Conservation (phyloP, 2,113 vertebrate genomes). For the Neodon shergylaensis region DNA sequence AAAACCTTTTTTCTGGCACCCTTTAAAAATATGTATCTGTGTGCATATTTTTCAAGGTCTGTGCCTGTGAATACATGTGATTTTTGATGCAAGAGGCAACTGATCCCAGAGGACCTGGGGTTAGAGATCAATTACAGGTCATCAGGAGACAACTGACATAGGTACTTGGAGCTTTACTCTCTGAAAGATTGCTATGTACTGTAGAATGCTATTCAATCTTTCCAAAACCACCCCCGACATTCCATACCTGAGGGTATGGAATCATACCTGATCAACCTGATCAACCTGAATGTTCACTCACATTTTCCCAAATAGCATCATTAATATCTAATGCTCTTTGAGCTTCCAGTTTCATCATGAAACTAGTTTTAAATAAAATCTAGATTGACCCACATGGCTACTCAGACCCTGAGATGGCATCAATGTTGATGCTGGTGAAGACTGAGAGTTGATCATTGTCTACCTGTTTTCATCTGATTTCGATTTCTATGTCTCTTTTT, state of each 20-base stretch:
- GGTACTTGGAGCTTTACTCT: not conserved
- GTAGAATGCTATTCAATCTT: not conserved
- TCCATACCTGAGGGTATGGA: not conserved
- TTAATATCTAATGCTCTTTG: not conserved
- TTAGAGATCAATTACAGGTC: not conserved
- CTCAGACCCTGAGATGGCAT: not conserved
- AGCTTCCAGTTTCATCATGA: not conserved
- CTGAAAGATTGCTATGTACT: not conserved
- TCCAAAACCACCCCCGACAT: accelerated
- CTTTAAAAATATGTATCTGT: not conserved
- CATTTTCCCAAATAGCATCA: accelerated
- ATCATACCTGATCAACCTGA: too few relatives aligned
- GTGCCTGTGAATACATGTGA: not conserved
- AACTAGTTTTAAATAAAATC: not conserved
- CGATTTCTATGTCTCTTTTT: accelerated
- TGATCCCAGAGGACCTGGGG: too few relatives aligned
- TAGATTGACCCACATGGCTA: not conserved
- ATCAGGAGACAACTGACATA: not conserved
- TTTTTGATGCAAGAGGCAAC: not conserved
- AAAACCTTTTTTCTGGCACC: too few relatives aligned
- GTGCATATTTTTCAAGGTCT: not conserved
- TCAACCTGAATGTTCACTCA: not conserved
- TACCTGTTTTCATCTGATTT: not conserved
- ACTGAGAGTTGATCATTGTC: not conserved
- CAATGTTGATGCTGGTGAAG: not conserved